Evolutionary conservation across 2,888 invertebrate species (phyloP).

Genomic region (Lasioglossum morio): DNA sequence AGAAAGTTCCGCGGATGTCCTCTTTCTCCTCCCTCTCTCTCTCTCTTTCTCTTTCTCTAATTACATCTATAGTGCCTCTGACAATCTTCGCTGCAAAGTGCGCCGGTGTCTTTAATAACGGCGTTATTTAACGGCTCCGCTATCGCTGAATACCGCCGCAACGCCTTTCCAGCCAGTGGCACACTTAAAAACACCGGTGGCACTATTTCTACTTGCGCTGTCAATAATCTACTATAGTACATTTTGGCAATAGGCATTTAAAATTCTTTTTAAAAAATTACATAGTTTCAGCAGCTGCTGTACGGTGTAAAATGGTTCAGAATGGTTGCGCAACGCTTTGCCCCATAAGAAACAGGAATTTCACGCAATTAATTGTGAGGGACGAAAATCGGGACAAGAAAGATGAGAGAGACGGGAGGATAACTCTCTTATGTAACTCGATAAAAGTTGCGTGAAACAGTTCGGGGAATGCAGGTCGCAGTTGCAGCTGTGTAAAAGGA

Average conservation of each 20-base stretch:
- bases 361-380: neutral
- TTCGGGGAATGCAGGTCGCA: constrained; percentile 44
- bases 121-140: constrained; percentile 9
- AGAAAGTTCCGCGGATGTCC: constrained; percentile 23
- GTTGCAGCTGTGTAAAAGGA: neutral
- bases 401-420: constrained; percentile 20
- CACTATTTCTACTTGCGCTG: neutral
- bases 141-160: neutral
- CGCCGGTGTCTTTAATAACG: too few species aligned
- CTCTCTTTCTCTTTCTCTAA: constrained; percentile 1
- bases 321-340: constrained; percentile 2
- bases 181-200: neutral
- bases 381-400: constrained; percentile 11
- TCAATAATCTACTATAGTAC: neutral
- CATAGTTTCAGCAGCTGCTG: neutral
- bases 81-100: constrained; percentile 9
- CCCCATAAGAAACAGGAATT: constrained; percentile 4
- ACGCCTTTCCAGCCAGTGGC: neutral
- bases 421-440: constrained; percentile 34
- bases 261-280: neutral
- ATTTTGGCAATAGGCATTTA: neutral
- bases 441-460: constrained; percentile 39
- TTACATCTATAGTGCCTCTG: constrained; percentile 33
- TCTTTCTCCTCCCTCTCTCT: neutral
- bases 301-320: neutral